Base-by-base conservation (phyloP, 2,888 invertebrate species). In the Volucella inflata region DNA sequence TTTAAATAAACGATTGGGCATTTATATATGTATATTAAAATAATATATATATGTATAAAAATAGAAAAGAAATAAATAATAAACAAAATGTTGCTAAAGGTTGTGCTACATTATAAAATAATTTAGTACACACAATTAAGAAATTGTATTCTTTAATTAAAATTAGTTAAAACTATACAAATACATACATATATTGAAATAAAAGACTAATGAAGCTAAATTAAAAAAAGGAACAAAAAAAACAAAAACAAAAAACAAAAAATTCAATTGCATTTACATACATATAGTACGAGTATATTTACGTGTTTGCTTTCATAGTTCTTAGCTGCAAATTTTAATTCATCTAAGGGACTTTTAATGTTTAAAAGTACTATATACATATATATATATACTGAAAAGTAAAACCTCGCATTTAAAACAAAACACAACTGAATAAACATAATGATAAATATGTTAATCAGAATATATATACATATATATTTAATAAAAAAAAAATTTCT, bases 31-130 rank as follows among this genome's bases (percentile, higher is more conserved):
- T 30, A 30, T 30, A 30, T 30, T 1, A 6, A 30, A 6, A 6
- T 30, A 30, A 30, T 30, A 30, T 6, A 30, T 1, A 30, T 30
- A 30, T 30, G 30, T 30, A 30, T 6, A 6, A 30, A 30, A 30
- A 3, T 30, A 30, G 30, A 2, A 30, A 30, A 6, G n/a, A 30
- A 64, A 67, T n/a, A n/a, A n/a, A n/a, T n/a, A n/a, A n/a, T n/a
- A n/a, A 53, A 65, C 16, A 36, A 62, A 60, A 55, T 57, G 57
- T 70, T 57, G 14, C 78, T 78, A 62, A 55, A 74, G 81, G 85
- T 85, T 81, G 81, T 85, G 72, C 57, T 81, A 81, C 62, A 51
- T 77, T 81, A 72, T 67, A 65, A 76, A 85, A 55, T 83, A 75
- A 70, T 64, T 70, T 48, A 84, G 74, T 75, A 46, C 78, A 50